phyloP scores from a whole-genome alignment of 2,888 invertebrate genomes.

The Cancer borealis region DNA sequence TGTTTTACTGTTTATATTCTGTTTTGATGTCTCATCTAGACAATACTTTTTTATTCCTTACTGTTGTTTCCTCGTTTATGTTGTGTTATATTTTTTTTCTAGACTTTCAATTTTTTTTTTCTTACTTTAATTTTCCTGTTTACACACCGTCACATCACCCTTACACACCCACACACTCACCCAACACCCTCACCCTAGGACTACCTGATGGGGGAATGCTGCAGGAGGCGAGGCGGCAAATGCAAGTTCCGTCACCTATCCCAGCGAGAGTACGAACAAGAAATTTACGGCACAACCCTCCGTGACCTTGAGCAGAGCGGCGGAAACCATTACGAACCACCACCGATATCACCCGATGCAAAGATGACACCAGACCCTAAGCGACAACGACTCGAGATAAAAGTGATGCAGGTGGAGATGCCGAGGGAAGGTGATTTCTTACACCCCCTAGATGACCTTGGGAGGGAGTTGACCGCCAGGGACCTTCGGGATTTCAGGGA shows the following conservation, averaged over 20 bases:
- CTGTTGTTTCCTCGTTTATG: no score
- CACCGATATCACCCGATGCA: constrained; percentile 54
- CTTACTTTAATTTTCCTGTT: not conserved
- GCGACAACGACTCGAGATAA: constrained; percentile 68
- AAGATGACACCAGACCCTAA: constrained; percentile 73
- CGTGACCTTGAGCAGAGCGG: constrained; percentile 55
- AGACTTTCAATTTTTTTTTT: not conserved
- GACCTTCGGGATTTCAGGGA: constrained; percentile 69
- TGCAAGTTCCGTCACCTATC: constrained; percentile 82
- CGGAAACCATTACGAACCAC: not conserved
- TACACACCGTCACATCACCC: not conserved
- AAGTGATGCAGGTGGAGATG: constrained; percentile 50
- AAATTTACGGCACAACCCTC: constrained; percentile 70
- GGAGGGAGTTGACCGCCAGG: constrained; percentile 61
- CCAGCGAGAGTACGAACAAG: constrained; percentile 76
- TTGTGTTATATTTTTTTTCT: not conserved
- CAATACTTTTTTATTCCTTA: not conserved
- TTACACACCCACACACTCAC: not conserved
- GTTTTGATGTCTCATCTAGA: not conserved
- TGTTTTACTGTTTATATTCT: not conserved
- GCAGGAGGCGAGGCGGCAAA: constrained; percentile 80
- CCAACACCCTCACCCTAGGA: constrained; percentile 79
- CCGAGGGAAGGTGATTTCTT: constrained; percentile 72
- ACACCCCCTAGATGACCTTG: constrained; percentile 65
- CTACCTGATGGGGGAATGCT: constrained; percentile 83